phyloP scores from a whole-genome alignment of 2,113 vertebrate species.

The Amazona guildingii region DNA sequence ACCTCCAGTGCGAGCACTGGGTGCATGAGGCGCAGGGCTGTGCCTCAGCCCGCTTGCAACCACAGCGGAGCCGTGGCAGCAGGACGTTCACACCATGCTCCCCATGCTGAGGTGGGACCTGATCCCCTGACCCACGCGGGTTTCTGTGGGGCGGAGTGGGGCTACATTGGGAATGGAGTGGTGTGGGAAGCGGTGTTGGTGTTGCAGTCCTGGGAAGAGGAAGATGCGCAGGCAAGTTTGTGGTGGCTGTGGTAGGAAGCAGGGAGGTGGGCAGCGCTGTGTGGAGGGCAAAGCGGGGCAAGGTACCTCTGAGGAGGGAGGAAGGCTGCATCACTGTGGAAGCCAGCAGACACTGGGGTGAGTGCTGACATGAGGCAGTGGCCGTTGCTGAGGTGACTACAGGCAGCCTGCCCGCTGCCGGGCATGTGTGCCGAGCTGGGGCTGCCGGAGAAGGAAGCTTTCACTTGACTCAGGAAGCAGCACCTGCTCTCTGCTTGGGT shows the following conservation, averaged over 20 bases:
- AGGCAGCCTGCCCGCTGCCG: accelerated
- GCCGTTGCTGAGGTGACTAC: neutral
- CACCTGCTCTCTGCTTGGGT: neutral
- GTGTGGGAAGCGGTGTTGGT: accelerated
- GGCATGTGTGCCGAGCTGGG: neutral
- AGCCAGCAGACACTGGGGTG: neutral
- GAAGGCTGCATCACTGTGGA: neutral
- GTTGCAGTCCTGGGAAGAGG: neutral
- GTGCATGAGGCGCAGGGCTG: accelerated
- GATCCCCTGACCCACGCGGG: accelerated
- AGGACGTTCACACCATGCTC: neutral
- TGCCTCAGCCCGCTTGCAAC: accelerated
- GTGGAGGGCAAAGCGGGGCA: accelerated
- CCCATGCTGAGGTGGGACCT: neutral
- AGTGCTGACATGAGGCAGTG: accelerated
- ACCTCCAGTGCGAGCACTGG: accelerated
- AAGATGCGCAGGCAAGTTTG: neutral
- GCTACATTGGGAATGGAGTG: accelerated
- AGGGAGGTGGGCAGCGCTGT: accelerated
- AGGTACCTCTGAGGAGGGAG: neutral
- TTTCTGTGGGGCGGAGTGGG: neutral
- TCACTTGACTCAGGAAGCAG: neutral
- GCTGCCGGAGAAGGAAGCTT: neutral
- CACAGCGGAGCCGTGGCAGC: accelerated
- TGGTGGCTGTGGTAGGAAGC: neutral